Percentiles rank a stretch among this genome's conserved stretches.
Evolutionary conservation across 2,797 vertebrate species (phyloP).

Genomic region (Oreochromis mossambicus): DNA sequence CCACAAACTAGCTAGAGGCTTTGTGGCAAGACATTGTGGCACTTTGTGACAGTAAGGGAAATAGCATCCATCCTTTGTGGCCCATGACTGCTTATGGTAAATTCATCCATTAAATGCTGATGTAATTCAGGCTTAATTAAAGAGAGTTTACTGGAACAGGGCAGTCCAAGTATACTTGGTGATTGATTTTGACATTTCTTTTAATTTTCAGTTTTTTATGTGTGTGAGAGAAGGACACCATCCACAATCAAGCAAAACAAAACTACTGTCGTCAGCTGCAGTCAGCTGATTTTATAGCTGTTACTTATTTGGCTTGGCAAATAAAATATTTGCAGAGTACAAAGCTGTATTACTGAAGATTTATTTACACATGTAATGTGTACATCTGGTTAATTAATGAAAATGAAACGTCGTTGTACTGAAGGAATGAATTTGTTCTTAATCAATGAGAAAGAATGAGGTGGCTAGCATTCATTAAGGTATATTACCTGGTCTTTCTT

Average conservation of each 20-base stretch:
- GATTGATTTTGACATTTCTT: not conserved
- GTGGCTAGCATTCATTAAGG: not conserved
- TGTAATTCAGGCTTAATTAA: not conserved
- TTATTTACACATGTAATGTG: not conserved
- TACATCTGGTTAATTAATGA: not conserved
- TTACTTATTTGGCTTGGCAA: not conserved
- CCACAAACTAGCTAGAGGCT: not conserved
- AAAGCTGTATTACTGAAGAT: not conserved
- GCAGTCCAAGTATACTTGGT: not conserved
- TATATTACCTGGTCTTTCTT: not conserved
- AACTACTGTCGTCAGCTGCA: not conserved
- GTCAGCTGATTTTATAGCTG: not conserved
- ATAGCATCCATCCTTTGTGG: not conserved
- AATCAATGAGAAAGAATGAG: not conserved
- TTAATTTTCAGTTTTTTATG: not conserved
- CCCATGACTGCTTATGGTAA: not conserved
- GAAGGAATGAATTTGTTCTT: not conserved
- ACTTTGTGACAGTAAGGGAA: not conserved
- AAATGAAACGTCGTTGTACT: not conserved
- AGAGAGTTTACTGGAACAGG: not conserved
- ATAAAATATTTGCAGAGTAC: not conserved
- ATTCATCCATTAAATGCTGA: not conserved
- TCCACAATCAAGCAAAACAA: not conserved
- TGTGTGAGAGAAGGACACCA: not conserved
- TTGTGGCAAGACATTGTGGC: not conserved